Evolutionary conservation across 2,113 vertebrate genomes (phyloP).

Genomic region (Lamprologus tigripictilis): DNA sequence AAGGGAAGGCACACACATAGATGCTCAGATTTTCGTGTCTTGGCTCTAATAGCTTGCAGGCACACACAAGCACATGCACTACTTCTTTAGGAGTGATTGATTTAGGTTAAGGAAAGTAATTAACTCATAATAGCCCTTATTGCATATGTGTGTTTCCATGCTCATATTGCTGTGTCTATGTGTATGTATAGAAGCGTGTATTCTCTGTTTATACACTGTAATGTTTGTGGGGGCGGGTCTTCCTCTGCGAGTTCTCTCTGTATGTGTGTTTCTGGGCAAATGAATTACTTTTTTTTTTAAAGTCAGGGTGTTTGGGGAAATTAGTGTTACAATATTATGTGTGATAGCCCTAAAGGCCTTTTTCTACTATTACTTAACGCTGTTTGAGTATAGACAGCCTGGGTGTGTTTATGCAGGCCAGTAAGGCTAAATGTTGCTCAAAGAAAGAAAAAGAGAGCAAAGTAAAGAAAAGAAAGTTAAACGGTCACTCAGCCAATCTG

Average conservation of each 20-base stretch:
- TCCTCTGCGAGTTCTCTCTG: background rate
- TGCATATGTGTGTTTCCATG: background rate
- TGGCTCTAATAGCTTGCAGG: conserved; percentile 1
- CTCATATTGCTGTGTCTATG: background rate
- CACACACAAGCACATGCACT: background rate
- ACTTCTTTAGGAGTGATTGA: conserved; percentile 13
- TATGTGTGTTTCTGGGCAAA: background rate
- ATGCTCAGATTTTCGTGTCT: background rate
- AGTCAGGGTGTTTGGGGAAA: conserved; percentile 28
- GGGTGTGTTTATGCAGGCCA: background rate
- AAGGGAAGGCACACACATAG: conserved; percentile 15
- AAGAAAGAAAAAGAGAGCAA: background rate
- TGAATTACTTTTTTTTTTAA: conserved; percentile 29
- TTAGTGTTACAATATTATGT: conserved; percentile 40
- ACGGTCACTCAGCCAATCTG: background rate
- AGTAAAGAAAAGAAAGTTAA: background rate
- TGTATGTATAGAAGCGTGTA: background rate
- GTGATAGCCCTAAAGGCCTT: conserved; percentile 32
- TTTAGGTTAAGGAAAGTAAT: conserved; percentile 54
- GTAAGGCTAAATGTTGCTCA: background rate
- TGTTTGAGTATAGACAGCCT: background rate
- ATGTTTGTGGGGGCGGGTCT: background rate
- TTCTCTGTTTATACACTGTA: background rate
- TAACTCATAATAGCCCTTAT: conserved; percentile 49
- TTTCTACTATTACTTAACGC: conserved; percentile 44